These are phyloP conservation scores for Poecilobothrus nobilitatus DNA, from an alignment of 2,888 invertebrate species.

Conservation along the genomic window DNA sequence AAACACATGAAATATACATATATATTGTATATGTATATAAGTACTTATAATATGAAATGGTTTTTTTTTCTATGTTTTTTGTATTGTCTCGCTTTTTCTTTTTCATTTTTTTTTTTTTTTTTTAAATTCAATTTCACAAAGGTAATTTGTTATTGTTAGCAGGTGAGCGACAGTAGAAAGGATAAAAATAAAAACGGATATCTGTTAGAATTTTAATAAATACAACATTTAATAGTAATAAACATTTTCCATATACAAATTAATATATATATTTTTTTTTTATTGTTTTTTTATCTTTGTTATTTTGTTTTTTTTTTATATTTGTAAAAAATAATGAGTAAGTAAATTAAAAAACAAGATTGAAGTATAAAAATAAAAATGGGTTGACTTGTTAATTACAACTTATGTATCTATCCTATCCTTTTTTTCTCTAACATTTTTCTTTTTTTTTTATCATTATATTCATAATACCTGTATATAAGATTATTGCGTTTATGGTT, in stretches of 20 bases:
- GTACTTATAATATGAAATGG: too few relatives aligned
- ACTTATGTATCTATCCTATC: not conserved
- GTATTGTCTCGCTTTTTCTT: too few relatives aligned
- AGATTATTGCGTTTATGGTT: too few relatives aligned
- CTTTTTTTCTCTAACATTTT: too few relatives aligned
- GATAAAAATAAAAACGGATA: not conserved
- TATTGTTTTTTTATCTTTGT: not conserved
- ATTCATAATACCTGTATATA: too few relatives aligned
- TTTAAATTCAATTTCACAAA: constrained; percentile 3
- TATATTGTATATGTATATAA: too few relatives aligned
- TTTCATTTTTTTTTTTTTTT: not conserved
- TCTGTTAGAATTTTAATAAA: not conserved
- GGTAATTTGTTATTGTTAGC: constrained; percentile 6
- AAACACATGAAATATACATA: not conserved
- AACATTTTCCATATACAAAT: not conserved
- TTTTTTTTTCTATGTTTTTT: too few relatives aligned
- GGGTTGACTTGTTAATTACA: constrained; percentile 6
- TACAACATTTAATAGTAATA: not conserved
- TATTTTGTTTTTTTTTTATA: not conserved
- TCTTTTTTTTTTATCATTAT: too few relatives aligned
- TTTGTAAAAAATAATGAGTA: not conserved
- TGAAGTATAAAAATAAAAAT: constrained; percentile 1
- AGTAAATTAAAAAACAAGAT: constrained; percentile 3
- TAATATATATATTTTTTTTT: not conserved
- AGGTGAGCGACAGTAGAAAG: not conserved